phyloP scores from a whole-genome alignment of 2,113 vertebrate genomes.

The Nycticryphes semicollaris region DNA sequence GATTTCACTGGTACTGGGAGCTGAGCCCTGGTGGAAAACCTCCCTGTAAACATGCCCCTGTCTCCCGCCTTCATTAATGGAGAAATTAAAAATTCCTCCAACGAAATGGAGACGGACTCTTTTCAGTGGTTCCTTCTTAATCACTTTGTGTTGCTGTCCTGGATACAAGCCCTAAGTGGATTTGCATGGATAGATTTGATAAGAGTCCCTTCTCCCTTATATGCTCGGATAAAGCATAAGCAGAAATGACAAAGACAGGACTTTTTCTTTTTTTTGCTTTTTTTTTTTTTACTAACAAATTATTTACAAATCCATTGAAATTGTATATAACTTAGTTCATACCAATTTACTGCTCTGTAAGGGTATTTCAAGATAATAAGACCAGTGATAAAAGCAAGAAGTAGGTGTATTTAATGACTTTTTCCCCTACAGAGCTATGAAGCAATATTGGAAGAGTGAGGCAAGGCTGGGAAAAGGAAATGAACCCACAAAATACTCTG shows the following conservation, averaged over 20 bases:
- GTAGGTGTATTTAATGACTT: conserved; percentile 4
- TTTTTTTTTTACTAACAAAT: neutral
- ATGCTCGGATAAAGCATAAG: neutral
- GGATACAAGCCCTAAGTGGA: neutral
- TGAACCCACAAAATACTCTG: neutral
- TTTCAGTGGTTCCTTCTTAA: neutral
- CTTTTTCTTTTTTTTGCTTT: neutral
- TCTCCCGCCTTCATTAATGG: accelerated
- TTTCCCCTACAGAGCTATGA: neutral
- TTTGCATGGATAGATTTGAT: neutral
- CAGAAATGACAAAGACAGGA: neutral
- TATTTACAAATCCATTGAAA: conserved; percentile 38
- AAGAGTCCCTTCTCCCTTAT: neutral
- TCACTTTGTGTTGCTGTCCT: neutral
- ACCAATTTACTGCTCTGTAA: neutral
- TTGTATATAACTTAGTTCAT: neutral
- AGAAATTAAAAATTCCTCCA: neutral
- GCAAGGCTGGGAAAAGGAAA: neutral
- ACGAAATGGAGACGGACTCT: neutral
- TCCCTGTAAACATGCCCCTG: neutral
- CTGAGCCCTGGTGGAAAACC: neutral
- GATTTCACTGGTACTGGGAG: neutral
- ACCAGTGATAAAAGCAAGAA: conserved; percentile 2
- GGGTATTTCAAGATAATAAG: conserved; percentile 16
- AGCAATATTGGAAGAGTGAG: neutral